Conservation (phyloP, 2,113 vertebrate species). For the Thunnus thynnus region DNA sequence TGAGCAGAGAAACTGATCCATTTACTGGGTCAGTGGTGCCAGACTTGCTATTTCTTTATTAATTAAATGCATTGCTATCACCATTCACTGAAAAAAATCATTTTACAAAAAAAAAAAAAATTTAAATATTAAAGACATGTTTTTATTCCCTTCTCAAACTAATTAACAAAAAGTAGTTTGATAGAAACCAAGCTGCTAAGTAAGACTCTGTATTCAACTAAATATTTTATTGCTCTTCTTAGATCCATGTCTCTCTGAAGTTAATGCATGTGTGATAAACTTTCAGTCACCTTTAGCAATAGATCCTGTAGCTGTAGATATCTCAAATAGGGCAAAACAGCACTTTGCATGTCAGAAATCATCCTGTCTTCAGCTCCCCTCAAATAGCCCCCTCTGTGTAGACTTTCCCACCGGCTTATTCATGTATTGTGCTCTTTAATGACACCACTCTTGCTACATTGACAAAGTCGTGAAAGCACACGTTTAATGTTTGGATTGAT, state of each 20-base stretch:
- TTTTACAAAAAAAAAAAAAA: neutral
- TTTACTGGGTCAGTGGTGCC: too few species aligned
- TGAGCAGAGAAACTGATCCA: neutral
- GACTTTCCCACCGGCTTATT: neutral
- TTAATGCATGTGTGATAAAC: slow-evolving; percentile 4
- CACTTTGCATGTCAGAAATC: slow-evolving; percentile 23
- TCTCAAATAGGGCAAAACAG: neutral
- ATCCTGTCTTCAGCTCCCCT: neutral
- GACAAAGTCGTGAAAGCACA: neutral
- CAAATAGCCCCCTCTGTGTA: neutral
- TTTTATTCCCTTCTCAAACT: neutral
- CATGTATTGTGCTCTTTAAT: neutral
- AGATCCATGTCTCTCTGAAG: slow-evolving; percentile 4
- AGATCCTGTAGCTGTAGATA: neutral
- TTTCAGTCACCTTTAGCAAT: neutral
- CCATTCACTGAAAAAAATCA: neutral
- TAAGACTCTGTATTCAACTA: neutral
- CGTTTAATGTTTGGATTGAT: neutral
- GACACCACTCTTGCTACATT: neutral
- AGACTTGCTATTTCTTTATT: neutral
- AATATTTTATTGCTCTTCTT: slow-evolving; percentile 12
- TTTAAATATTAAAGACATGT: slow-evolving; percentile 10
- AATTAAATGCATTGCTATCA: neutral
- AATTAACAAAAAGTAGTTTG: neutral
- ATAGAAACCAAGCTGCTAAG: neutral